phyloP scores from a whole-genome alignment of 2,797 vertebrate species.

The Orestias chungarensis region DNA sequence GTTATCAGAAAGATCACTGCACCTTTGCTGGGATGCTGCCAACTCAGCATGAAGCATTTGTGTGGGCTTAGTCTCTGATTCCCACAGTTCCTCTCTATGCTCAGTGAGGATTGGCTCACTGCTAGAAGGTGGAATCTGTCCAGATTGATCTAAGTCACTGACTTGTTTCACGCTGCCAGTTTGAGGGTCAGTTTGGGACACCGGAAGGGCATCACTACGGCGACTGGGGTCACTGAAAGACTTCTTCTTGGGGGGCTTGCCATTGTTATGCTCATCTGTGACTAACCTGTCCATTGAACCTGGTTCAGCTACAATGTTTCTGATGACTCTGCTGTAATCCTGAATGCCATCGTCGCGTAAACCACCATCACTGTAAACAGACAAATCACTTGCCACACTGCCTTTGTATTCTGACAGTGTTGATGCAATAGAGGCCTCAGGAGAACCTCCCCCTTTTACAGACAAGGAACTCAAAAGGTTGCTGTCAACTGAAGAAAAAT shows the following conservation, averaged over 20 bases:
- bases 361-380: constrained; percentile 87
- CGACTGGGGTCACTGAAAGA: constrained; percentile 96
- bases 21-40: constrained; percentile 79
- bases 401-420: constrained; percentile 81
- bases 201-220: constrained; percentile 80
- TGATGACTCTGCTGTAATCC: constrained; percentile 91
- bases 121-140: constrained; percentile 87
- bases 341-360: constrained; percentile 76
- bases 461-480: constrained; percentile 92
- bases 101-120: constrained; percentile 94
- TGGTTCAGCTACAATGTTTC: constrained; percentile 91
- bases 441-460: constrained; percentile 78
- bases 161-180: constrained; percentile 84
- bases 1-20: constrained; percentile 53
- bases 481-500: constrained; percentile 89
- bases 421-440: constrained; percentile 71
- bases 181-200: constrained; percentile 67
- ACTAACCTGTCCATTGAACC: constrained; percentile 88
- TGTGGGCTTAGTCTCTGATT: constrained; percentile 63
- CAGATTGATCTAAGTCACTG: constrained; percentile 84
- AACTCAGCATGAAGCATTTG: constrained; percentile 52
- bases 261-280: constrained; percentile 85
- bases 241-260: constrained; percentile 95
- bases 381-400: constrained; percentile 91
- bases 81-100: constrained; percentile 77